Percentiles rank a stretch among this genome's conserved stretches.
Evolutionary conservation across 2,113 vertebrate species (phyloP).

Genomic region (Cyanoramphus novaezelandiae): DNA sequence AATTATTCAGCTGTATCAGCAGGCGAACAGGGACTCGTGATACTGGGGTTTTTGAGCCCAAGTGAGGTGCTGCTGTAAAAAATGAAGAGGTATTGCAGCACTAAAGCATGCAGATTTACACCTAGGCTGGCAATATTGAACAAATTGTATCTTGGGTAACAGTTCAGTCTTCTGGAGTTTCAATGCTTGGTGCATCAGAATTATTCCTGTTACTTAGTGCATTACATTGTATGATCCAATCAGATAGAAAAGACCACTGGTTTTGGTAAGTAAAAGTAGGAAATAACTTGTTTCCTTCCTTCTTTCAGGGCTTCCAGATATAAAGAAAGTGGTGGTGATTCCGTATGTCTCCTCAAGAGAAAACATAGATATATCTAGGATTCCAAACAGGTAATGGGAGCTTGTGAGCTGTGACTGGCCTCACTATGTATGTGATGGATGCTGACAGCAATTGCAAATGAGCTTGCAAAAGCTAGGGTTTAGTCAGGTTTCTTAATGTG

Average conservation of each 20-base stretch:
- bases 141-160: background rate
- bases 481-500: background rate
- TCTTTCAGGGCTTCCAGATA: constrained; percentile 85
- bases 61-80: background rate
- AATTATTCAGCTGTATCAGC: background rate
- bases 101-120: background rate
- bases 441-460: background rate
- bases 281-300: background rate
- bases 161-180: background rate
- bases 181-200: background rate
- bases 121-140: background rate
- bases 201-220: background rate
- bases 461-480: background rate
- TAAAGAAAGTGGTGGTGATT: constrained; percentile 89
- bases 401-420: background rate
- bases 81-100: background rate
- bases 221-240: background rate
- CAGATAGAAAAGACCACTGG: background rate
- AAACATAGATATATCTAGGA: constrained; percentile 87
- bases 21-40: background rate
- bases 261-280: background rate
- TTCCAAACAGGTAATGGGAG: constrained; percentile 83
- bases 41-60: background rate
- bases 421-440: background rate
- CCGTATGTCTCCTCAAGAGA: constrained; percentile 85